A percentile compares a stretch with the other conserved stretches of the same genome.
Conservation (phyloP, 2,113 vertebrate genomes). For the Ictidomys tridecemlineatus region DNA sequence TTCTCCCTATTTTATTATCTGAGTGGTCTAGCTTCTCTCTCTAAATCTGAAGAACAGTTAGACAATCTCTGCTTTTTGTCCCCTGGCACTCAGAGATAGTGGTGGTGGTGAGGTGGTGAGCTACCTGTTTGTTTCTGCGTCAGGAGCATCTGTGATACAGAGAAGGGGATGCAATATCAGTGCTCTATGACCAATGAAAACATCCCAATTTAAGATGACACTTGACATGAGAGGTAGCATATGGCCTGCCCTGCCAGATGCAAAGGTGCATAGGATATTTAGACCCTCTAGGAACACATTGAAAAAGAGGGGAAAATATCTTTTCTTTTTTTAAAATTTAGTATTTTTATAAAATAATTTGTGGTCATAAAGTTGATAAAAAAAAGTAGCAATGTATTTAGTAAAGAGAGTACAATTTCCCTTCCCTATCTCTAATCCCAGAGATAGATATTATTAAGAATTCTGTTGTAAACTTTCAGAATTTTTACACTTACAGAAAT, state of each 20-base stretch:
- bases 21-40: neutral
- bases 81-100: neutral
- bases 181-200: conserved; percentile 22
- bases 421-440: neutral
- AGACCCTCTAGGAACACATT: neutral
- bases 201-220: conserved; percentile 21
- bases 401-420: neutral
- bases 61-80: neutral
- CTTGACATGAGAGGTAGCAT: neutral
- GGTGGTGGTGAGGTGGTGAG: neutral
- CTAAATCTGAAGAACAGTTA: neutral
- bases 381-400: conserved; percentile 28
- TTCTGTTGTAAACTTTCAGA: neutral
- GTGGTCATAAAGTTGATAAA: neutral
- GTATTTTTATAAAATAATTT: neutral
- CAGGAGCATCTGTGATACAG: neutral
- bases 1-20: conserved; percentile 45
- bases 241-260: neutral
- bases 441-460: neutral
- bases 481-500: neutral
- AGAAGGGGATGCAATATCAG: neutral
- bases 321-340: neutral
- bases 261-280: neutral
- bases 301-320: neutral
- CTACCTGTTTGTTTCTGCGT: neutral